Conservation (phyloP, 2,888 invertebrate genomes). For the Liposcelis brunnea region DNA sequence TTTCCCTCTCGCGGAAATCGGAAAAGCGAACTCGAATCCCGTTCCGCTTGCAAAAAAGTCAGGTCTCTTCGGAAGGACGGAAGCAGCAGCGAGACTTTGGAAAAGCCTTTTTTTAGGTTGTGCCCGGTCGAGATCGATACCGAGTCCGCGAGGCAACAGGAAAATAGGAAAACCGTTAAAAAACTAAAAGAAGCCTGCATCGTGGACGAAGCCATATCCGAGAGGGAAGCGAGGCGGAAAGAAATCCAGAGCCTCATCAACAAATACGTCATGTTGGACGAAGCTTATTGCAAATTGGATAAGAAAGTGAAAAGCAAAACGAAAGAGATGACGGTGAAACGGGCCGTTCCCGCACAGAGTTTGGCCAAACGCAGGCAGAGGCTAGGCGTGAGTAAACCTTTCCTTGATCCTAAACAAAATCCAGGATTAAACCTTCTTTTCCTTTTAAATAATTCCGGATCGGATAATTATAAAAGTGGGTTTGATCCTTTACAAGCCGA, state of each 20-base stretch:
- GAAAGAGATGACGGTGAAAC: constrained; percentile 11
- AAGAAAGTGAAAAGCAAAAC: constrained; percentile 8
- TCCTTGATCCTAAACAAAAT: too few relatives aligned
- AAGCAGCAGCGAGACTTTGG: constrained; percentile 19
- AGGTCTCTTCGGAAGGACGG: constrained; percentile 18
- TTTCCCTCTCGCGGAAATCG: constrained; percentile 22
- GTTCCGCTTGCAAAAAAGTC: background rate
- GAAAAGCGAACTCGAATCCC: background rate
- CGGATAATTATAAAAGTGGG: too few relatives aligned
- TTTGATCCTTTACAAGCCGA: too few relatives aligned
- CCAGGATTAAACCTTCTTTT: too few relatives aligned
- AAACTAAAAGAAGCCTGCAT: constrained; percentile 8
- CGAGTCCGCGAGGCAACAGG: constrained; percentile 4
- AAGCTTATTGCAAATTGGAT: constrained; percentile 35
- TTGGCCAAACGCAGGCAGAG: constrained; percentile 16
- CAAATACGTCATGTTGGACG: constrained; percentile 66
- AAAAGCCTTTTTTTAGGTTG: constrained; percentile 30
- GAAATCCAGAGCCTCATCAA: constrained; percentile 66
- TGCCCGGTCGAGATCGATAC: constrained; percentile 35
- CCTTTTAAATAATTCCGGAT: too few relatives aligned
- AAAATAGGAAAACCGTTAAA: constrained; percentile 10
- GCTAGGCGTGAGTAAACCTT: constrained; percentile 7
- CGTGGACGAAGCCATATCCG: constrained; percentile 32
- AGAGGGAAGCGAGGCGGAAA: constrained; percentile 62
- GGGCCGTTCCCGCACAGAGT: constrained; percentile 17